phyloP scores from a whole-genome alignment of 2,888 invertebrate genomes.

The Psococerastis gibbosa region DNA sequence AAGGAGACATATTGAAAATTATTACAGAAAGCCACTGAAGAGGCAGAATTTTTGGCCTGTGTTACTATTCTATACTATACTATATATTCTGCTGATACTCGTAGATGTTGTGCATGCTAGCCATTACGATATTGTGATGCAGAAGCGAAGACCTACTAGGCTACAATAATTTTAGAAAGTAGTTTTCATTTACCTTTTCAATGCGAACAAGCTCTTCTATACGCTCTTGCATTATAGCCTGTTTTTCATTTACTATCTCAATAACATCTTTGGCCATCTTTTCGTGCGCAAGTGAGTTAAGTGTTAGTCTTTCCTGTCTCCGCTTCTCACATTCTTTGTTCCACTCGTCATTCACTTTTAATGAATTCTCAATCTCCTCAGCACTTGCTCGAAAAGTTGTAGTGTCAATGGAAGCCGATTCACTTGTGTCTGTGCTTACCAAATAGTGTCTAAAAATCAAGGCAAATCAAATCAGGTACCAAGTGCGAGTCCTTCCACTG shows the following conservation, averaged over 20 bases:
- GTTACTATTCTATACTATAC: too few relatives aligned
- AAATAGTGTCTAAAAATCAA: not conserved
- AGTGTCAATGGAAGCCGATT: constrained; percentile 23
- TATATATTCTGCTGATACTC: too few relatives aligned
- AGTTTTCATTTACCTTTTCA: constrained; percentile 28
- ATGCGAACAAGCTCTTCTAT: constrained; percentile 27
- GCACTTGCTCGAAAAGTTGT: constrained; percentile 25
- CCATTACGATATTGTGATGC: too few relatives aligned
- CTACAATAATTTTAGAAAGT: too few relatives aligned
- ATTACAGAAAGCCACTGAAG: too few relatives aligned
- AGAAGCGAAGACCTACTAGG: too few relatives aligned
- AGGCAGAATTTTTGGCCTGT: too few relatives aligned
- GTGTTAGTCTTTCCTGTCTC: constrained; percentile 34
- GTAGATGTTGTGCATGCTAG: too few relatives aligned
- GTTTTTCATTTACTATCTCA: constrained; percentile 16
- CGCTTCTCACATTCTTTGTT: constrained; percentile 39
- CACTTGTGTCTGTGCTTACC: not conserved
- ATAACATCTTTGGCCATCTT: constrained; percentile 14
- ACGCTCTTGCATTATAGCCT: constrained; percentile 16
- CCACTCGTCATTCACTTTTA: constrained; percentile 47
- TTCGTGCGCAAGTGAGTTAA: not conserved
- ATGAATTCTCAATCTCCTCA: constrained; percentile 25
- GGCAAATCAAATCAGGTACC: not conserved
- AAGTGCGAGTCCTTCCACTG: too few relatives aligned
- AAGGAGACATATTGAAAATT: too few relatives aligned